Evolutionary conservation across 2,113 vertebrate species (phyloP).

Genomic region (Struthidea cinerea): DNA sequence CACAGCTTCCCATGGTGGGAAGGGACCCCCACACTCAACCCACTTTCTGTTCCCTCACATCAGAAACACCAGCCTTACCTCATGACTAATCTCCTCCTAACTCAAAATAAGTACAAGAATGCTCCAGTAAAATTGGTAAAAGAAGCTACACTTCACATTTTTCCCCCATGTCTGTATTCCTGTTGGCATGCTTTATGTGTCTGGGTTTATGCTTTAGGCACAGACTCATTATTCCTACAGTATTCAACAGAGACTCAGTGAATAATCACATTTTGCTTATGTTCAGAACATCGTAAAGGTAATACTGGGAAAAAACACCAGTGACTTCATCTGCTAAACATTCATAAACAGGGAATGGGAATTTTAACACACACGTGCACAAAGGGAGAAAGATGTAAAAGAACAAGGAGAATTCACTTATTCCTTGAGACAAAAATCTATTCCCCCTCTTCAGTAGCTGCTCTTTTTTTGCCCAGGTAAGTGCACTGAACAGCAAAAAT

Average conservation of each 20-base stretch:
- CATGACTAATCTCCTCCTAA: background rate
- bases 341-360: background rate
- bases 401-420: background rate
- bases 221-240: conserved; percentile 25
- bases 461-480: background rate
- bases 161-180: background rate
- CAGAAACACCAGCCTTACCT: background rate
- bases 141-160: background rate
- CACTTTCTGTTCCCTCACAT: background rate
- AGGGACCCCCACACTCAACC: background rate
- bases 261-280: conserved; percentile 33
- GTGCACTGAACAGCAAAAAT: background rate
- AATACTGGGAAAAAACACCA: conserved; percentile 30
- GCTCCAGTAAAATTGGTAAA: background rate
- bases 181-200: background rate
- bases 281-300: background rate
- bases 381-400: background rate
- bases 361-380: background rate
- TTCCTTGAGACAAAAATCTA: background rate
- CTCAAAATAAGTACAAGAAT: background rate
- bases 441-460: background rate
- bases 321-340: conserved; percentile 19
- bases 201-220: conserved; percentile 1
- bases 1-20: background rate
- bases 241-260: background rate